phyloP scores from a whole-genome alignment of 2,113 vertebrate genomes.

The Eolophus roseicapilla region DNA sequence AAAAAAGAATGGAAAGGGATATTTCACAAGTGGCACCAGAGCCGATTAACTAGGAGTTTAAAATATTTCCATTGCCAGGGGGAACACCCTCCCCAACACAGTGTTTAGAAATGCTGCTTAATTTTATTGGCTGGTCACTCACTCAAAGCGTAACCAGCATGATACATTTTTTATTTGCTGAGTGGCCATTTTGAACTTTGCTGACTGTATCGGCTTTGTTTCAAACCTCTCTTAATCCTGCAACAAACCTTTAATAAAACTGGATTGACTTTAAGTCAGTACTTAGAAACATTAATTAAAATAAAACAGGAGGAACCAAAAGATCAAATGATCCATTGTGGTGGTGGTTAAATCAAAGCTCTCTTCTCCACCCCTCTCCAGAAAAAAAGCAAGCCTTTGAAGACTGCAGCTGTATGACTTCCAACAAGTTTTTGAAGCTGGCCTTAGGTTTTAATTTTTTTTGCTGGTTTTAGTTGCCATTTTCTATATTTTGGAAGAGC shows the following conservation, averaged over 20 bases:
- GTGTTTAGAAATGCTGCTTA: background rate
- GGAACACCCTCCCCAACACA: background rate
- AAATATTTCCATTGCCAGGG: background rate
- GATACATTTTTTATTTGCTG: constrained; percentile 54
- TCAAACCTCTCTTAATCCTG: constrained; percentile 74
- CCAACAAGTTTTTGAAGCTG: constrained; percentile 22
- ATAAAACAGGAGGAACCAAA: constrained; percentile 55
- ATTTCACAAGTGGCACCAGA: background rate
- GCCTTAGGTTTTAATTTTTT: constrained; percentile 49
- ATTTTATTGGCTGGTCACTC: constrained; percentile 17
- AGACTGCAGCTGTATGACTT: constrained; percentile 24
- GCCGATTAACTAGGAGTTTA: background rate
- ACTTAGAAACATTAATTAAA: constrained; percentile 69
- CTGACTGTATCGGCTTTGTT: constrained; percentile 63
- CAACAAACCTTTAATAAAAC: constrained; percentile 75
- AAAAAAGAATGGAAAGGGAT: background rate
- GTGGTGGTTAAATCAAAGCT: constrained; percentile 39
- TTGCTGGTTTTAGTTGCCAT: constrained; percentile 4
- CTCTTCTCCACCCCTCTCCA: background rate
- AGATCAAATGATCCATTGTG: constrained; percentile 61
- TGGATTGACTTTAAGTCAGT: constrained; percentile 59
- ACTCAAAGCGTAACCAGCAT: constrained; percentile 42
- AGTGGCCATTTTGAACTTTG: constrained; percentile 68
- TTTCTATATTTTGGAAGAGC: background rate
- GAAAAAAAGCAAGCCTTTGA: constrained; percentile 43